These are phyloP conservation scores for Sebastes kiyomatsui DNA, from an alignment of 2,797 vertebrate species.

Conservation along the genomic window DNA sequence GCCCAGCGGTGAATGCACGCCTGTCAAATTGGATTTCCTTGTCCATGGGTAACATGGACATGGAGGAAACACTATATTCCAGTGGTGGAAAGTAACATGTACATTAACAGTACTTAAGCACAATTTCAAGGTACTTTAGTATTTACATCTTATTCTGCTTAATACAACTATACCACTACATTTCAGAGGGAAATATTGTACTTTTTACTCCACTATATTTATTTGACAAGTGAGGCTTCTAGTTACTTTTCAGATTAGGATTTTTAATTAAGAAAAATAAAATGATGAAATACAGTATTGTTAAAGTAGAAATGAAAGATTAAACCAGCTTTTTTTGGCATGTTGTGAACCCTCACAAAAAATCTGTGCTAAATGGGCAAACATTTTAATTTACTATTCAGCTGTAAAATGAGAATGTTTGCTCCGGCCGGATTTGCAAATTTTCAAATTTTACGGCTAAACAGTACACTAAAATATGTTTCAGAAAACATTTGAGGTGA, in stretches of 20 bases:
- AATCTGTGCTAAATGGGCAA: too few species aligned
- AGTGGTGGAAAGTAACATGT: neutral
- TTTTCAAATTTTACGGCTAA: too few species aligned
- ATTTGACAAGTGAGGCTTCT: neutral
- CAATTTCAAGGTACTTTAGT: neutral
- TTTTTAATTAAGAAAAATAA: neutral
- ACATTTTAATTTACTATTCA: too few species aligned
- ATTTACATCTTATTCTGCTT: neutral
- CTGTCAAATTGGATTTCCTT: conserved; percentile 23
- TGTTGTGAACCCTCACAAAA: too few species aligned
- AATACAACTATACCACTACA: neutral
- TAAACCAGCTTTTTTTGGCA: neutral
- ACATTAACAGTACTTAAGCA: neutral
- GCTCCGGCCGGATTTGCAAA: too few species aligned
- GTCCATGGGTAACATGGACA: neutral
- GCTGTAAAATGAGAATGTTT: too few species aligned
- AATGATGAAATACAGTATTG: neutral
- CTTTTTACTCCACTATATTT: neutral
- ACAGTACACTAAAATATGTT: too few species aligned
- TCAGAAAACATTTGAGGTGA: too few species aligned
- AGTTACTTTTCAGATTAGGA: neutral
- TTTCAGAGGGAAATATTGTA: neutral
- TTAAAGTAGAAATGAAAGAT: neutral
- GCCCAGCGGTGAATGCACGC: conserved; percentile 9
- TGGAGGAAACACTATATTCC: neutral